Evolutionary conservation across 2,888 invertebrate species (phyloP), one percentile per base, ranked within the genome.

Genomic region (Chorisops tibialis): DNA sequence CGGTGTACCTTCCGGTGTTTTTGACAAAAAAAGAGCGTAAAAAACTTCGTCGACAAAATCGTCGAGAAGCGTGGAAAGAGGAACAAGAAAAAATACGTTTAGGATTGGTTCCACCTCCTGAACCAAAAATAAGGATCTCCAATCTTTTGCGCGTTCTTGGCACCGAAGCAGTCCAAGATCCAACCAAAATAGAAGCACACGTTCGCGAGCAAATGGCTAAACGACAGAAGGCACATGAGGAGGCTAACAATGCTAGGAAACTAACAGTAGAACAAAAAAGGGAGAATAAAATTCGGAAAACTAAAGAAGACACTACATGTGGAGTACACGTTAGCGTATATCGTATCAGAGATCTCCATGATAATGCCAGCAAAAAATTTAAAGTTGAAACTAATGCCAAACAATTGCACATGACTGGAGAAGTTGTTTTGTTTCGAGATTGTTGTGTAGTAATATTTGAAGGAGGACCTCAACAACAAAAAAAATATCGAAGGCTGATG

Each of bases 151-250:
- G 98, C 49, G 99, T 98, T 0, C 79, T 99, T 22, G 98, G 98
- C 24, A 94, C 93, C 0, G 98, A 99, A 74, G 98, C 98, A 0
- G 95, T 98, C 0, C 96, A 97, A 73, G 99, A 99, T 81, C 99
- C 99, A 0, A 99, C 99, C 0, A 98, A 98, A 75, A 94, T 99
- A 54, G 99, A 99, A 79, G 96, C 96, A 0, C 96, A 96, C 70
- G 99, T 99, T 1, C 83, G 96, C 11, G 96, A 96, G 70, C 98
- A 99, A 80, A 98, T 99, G 90, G 97, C 95, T 0, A 96, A 96
- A 74, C 80, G 98, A 35, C 89, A 96, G 76, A 95, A 93, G 79
- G 87, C 93, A 0, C 97, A 98, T 69, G 89, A 93, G 70, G 96
- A 96, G 68, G 93, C 96, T 0, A 99, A 99, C 78, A 91, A 93